These are phyloP conservation scores for Campoletis sonorensis DNA, from an alignment of 1,140 invertebrate species.

Conservation along the genomic window DNA sequence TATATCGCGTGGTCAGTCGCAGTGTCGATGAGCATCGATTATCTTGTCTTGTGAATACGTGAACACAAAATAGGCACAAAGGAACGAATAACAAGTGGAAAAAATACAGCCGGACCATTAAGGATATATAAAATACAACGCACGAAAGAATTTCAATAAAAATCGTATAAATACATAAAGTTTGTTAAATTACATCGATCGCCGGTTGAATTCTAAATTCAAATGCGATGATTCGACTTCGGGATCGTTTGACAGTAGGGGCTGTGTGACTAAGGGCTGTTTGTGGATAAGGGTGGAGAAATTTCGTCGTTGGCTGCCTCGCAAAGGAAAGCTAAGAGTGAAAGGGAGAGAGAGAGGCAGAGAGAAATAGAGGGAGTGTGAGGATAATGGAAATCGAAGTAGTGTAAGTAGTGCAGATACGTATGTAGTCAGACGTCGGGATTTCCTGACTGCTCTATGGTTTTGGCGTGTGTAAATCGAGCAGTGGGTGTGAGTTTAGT, in stretches of 20 bases:
- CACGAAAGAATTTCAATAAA: not conserved
- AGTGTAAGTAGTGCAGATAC: constrained; percentile 12
- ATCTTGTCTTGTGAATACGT: not conserved
- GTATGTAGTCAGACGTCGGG: constrained; percentile 5
- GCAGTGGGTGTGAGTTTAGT: not conserved
- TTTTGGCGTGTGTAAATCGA: constrained; percentile 1
- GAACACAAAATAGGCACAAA: not conserved
- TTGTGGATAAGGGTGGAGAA: not conserved
- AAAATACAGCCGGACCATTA: too few species aligned
- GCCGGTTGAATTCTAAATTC: not conserved
- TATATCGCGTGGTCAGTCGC: constrained; percentile 17
- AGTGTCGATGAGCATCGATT: not conserved
- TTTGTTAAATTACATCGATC: not conserved
- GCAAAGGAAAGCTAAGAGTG: not conserved
- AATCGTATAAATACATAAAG: not conserved
- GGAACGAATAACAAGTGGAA: too few species aligned
- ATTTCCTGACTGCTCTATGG: not conserved
- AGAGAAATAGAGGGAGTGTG: not conserved
- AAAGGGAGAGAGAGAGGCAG: not conserved
- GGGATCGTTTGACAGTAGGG: not conserved
- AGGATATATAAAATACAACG: too few species aligned
- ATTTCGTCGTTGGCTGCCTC: not conserved
- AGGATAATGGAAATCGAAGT: not conserved
- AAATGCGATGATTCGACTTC: not conserved
- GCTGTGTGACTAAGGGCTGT: not conserved